Evolutionary conservation across 1,140 invertebrate species (phyloP).

Genomic region (Antheraea mylitta): DNA sequence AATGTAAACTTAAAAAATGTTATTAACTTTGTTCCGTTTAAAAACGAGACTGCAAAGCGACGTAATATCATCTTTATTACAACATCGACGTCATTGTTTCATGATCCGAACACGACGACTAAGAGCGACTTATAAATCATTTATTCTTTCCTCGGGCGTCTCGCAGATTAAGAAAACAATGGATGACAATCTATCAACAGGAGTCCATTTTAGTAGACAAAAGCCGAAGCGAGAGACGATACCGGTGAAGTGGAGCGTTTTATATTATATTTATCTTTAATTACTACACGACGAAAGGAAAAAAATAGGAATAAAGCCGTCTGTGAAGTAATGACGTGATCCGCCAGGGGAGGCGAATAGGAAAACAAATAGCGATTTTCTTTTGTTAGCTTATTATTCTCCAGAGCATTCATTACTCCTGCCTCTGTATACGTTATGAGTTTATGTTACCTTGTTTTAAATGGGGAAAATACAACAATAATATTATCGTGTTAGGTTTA

Average conservation of each 20-base stretch:
- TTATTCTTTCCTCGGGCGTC: conserved; percentile 61
- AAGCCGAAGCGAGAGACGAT: conserved; percentile 54
- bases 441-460: conserved; percentile 31
- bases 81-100: conserved; percentile 25
- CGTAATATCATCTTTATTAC: conserved; percentile 20
- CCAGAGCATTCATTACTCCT: conserved; percentile 68
- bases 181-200: conserved; percentile 73
- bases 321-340: conserved; percentile 69
- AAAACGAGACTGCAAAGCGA: not conserved
- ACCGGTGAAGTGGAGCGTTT: conserved; percentile 65
- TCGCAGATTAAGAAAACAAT: conserved; percentile 74
- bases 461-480: conserved; percentile 24
- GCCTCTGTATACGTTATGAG: conserved; percentile 28
- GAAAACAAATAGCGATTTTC: conserved; percentile 76
- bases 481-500: not conserved
- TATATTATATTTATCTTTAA: conserved; percentile 79
- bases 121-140: conserved; percentile 65
- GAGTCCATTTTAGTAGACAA: conserved; percentile 70
- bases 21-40: not conserved
- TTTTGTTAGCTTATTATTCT: conserved; percentile 77
- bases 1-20: no score
- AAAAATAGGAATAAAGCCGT: conserved; percentile 39
- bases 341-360: conserved; percentile 58
- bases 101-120: conserved; percentile 12
- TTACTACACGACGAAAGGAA: conserved; percentile 64